phyloP scores from a whole-genome alignment of 2,797 vertebrate genomes.

The Esox masquinongy region DNA sequence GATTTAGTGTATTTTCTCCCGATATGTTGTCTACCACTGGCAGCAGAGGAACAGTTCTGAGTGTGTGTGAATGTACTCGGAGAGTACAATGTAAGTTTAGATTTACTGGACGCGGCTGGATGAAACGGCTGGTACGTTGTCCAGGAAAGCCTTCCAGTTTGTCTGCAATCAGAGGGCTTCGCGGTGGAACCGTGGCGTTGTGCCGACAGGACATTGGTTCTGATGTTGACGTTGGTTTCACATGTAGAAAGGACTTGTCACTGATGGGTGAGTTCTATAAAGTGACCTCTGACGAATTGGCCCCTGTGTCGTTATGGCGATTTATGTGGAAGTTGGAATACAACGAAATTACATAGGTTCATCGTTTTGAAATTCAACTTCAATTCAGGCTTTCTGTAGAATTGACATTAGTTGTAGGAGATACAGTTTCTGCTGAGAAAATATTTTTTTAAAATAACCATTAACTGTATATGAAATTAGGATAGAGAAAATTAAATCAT shows the following conservation, averaged over 20 bases:
- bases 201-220: no score
- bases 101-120: no score
- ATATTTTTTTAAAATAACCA: not conserved
- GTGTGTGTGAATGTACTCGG: no score
- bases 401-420: slow-evolving; percentile 5
- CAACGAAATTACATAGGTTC: slow-evolving; percentile 77
- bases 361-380: slow-evolving; percentile 63
- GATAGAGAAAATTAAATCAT: not conserved
- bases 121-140: no score
- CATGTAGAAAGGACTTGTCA: slow-evolving; percentile 40
- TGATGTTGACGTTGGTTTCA: slow-evolving; percentile 45
- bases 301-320: slow-evolving; percentile 50
- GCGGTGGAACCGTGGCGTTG: no score
- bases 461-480: not conserved
- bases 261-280: slow-evolving; percentile 45
- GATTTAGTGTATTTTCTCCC: no score
- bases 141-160: no score
- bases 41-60: no score
- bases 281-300: slow-evolving; percentile 44
- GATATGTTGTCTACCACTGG: no score
- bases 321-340: slow-evolving; percentile 53
- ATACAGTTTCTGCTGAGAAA: not conserved
- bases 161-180: no score
- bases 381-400: slow-evolving; percentile 35
- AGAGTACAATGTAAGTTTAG: no score